phyloP scores from a whole-genome alignment of 2,113 vertebrate species.

The Anoplopoma fimbria region DNA sequence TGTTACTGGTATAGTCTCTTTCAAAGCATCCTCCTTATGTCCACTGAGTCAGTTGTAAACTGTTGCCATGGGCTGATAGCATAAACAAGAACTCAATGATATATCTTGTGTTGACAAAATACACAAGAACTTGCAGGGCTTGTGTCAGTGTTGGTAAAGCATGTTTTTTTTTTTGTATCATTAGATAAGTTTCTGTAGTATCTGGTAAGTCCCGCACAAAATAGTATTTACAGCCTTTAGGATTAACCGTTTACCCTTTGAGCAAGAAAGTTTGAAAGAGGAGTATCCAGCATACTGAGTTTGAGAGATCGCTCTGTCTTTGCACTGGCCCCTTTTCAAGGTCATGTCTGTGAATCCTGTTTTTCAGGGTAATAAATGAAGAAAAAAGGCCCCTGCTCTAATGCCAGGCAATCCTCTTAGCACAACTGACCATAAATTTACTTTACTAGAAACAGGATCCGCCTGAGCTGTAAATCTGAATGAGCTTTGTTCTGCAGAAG shows the following conservation, averaged over 20 bases:
- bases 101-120: conserved; percentile 13
- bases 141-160: background rate
- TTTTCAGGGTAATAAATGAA: background rate
- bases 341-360: conserved; percentile 15
- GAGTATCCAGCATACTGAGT: background rate
- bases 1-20: conserved; percentile 18
- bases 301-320: background rate
- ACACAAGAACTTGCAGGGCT: background rate
- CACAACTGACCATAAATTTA: conserved; percentile 34
- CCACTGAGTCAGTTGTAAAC: background rate
- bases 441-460: conserved; percentile 43
- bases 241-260: background rate
- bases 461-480: conserved; percentile 41
- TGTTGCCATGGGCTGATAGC: background rate
- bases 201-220: too few species aligned
- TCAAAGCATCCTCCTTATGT: conserved; percentile 46
- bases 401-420: conserved; percentile 39
- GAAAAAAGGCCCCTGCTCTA: background rate
- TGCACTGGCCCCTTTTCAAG: background rate
- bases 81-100: conserved; percentile 10
- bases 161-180: background rate
- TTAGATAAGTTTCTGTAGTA: background rate
- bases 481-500: conserved; percentile 7
- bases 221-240: background rate
- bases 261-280: background rate